These are phyloP conservation scores for Lordiphosa clarofinis DNA, from an alignment of 1,140 invertebrate genomes.

Conservation along the genomic window DNA sequence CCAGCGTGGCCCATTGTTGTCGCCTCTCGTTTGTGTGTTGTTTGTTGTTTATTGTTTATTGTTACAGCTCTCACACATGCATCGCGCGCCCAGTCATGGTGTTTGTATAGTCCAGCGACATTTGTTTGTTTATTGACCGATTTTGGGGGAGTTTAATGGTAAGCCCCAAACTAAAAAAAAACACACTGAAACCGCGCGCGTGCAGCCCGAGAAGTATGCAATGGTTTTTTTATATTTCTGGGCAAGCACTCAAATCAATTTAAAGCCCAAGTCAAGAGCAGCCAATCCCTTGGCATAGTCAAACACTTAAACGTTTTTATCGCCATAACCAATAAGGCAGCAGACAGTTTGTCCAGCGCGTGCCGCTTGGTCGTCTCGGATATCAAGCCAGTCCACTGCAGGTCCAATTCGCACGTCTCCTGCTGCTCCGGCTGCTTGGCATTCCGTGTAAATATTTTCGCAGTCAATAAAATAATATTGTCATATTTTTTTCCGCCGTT, in stretches of 20 bases:
- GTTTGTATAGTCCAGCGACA: slow-evolving; percentile 64
- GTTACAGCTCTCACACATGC: slow-evolving; percentile 58
- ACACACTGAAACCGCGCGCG: slow-evolving; percentile 1
- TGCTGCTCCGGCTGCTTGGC: slow-evolving; percentile 10
- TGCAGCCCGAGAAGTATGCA: no score
- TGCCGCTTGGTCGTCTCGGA: slow-evolving; percentile 41
- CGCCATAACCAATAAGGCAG: slow-evolving; percentile 56
- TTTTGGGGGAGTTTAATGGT: slow-evolving; percentile 63
- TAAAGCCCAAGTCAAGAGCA: slow-evolving; percentile 23
- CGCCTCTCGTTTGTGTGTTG: slow-evolving; percentile 27
- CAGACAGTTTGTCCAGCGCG: slow-evolving; percentile 43
- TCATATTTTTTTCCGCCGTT: slow-evolving; percentile 53
- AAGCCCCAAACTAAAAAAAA: slow-evolving; percentile 35
- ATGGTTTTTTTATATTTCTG: no score
- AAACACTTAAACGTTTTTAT: slow-evolving; percentile 55
- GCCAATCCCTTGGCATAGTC: slow-evolving; percentile 26
- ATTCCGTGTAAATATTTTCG: slow-evolving; percentile 75
- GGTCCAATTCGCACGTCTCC: slow-evolving; percentile 25
- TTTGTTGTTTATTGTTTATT: slow-evolving; percentile 58
- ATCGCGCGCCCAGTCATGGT: slow-evolving; percentile 18
- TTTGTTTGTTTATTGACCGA: slow-evolving; percentile 79
- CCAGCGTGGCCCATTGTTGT: slow-evolving; percentile 50
- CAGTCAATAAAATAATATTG: slow-evolving; percentile 78
- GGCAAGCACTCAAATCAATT: slow-evolving; percentile 19
- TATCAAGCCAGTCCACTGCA: slow-evolving; percentile 14